These are phyloP conservation scores for Drosophila leonis DNA, from an alignment of 2,888 invertebrate species.

Conservation along the genomic window DNA sequence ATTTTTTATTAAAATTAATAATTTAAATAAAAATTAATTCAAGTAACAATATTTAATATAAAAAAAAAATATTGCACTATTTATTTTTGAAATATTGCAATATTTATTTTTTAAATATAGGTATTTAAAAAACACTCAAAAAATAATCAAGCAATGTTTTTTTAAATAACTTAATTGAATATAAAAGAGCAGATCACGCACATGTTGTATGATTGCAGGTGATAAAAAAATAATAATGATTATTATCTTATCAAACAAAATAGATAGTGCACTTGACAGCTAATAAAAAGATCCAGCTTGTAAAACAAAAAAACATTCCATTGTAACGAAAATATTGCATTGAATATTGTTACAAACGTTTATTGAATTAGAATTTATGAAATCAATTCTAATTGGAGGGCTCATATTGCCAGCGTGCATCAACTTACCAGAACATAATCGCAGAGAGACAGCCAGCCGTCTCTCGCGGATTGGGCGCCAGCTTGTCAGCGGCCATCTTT, in stretches of 20 bases:
- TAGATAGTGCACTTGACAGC: conserved; percentile 24
- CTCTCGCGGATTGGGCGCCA: conserved; percentile 87
- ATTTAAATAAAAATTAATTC: too few species aligned
- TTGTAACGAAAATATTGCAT: not conserved
- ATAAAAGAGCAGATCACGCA: conserved; percentile 6
- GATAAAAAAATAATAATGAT: conserved; percentile 25
- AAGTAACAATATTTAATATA: too few species aligned
- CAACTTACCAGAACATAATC: conserved; percentile 87
- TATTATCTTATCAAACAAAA: conserved; percentile 54
- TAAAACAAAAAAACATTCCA: conserved; percentile 7
- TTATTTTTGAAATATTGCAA: too few species aligned
- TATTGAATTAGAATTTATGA: not conserved
- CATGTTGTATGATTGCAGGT: conserved; percentile 31
- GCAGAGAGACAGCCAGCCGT: conserved; percentile 88
- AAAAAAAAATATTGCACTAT: not conserved
- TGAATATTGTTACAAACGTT: not conserved
- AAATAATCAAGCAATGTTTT: not conserved
- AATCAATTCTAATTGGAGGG: not conserved
- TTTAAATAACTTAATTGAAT: not conserved
- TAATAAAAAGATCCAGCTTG: conserved; percentile 24
- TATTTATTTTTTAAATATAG: too few species aligned
- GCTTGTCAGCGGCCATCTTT: conserved; percentile 81
- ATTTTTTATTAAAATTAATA: too few species aligned
- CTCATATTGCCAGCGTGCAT: not conserved
- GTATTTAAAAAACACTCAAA: not conserved